Evolutionary conservation across 2,113 vertebrate genomes (phyloP).

Genomic region (Lepus timidus): DNA sequence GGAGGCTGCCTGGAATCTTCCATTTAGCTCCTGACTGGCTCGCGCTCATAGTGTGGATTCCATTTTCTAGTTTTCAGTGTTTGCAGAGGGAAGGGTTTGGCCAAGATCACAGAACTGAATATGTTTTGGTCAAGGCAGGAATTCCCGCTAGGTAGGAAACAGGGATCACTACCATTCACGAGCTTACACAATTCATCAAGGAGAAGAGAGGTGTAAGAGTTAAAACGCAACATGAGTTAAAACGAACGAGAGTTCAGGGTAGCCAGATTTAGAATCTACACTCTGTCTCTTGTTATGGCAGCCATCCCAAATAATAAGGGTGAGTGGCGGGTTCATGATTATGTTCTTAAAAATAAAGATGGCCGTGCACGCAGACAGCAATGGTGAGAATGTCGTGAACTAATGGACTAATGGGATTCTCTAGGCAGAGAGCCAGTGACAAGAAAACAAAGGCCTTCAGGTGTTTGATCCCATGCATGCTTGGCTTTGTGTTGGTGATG

Average conservation of each 20-base stretch:
- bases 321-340: neutral
- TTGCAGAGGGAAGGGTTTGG: neutral
- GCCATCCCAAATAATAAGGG: too few species aligned
- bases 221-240: too few species aligned
- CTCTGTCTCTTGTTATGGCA: too few species aligned
- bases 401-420: neutral
- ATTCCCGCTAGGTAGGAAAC: too few species aligned
- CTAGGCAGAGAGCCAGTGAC: neutral
- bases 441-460: neutral
- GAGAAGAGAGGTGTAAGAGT: too few species aligned
- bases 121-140: neutral
- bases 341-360: neutral
- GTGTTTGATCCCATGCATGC: neutral
- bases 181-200: too few species aligned
- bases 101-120: neutral
- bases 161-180: too few species aligned
- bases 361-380: neutral
- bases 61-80: neutral
- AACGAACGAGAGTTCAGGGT: too few species aligned
- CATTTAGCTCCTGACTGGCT: neutral
- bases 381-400: neutral
- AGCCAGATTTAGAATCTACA: too few species aligned
- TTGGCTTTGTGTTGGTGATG: constrained; percentile 13
- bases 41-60: neutral
- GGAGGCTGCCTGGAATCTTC: neutral